Conservation (phyloP, 2,113 vertebrate genomes). For the Neotoma lepida region DNA sequence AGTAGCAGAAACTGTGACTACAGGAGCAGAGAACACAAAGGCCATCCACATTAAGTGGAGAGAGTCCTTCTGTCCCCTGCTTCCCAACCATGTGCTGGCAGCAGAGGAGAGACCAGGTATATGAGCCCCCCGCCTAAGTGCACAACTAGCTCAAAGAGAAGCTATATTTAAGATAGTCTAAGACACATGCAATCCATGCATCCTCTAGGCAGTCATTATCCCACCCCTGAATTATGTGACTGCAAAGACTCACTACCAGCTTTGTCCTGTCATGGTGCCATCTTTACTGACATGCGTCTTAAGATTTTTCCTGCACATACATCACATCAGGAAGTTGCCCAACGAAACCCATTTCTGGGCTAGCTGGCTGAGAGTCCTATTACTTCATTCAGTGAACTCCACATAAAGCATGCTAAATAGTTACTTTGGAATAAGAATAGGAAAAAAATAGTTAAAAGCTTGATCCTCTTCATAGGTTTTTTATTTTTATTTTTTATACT, state of each 20-base stretch:
- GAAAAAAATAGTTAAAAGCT: slow-evolving; percentile 7
- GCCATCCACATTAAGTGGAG: accelerated
- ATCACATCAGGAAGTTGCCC: neutral
- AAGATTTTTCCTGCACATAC: neutral
- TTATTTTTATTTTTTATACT: neutral
- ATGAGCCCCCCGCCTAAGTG: neutral
- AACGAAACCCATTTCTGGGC: neutral
- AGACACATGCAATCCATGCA: neutral
- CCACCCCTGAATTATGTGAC: neutral
- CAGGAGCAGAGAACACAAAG: neutral
- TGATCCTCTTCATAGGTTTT: neutral
- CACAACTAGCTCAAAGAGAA: neutral
- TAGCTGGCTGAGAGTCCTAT: neutral
- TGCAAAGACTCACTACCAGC: neutral
- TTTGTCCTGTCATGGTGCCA: neutral
- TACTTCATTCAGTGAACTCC: neutral
- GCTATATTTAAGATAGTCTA: neutral
- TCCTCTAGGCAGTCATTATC: neutral
- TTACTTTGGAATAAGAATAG: neutral
- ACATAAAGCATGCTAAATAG: neutral
- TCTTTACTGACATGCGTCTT: neutral
- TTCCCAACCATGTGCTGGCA: neutral
- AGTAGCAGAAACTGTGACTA: neutral
- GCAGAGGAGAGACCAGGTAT: neutral
- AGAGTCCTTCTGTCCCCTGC: neutral